Conservation (phyloP, 2,888 invertebrate species). For the Rhimphoctona megacephalus region DNA sequence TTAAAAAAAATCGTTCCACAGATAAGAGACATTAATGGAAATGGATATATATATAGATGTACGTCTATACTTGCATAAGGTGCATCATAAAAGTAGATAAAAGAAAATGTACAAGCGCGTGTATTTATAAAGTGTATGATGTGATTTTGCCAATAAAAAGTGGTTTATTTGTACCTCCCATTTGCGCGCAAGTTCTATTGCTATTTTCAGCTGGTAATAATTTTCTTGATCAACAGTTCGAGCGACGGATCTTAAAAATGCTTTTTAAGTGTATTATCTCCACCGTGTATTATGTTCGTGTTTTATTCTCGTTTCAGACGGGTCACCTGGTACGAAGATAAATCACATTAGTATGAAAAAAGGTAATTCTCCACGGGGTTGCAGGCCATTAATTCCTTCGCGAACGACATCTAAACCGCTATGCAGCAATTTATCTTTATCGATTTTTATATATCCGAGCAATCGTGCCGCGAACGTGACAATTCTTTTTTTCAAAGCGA, state of each 20-base stretch:
- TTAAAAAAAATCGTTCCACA: too few species aligned
- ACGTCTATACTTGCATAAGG: too few species aligned
- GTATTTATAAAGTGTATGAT: neutral
- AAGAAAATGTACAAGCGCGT: too few species aligned
- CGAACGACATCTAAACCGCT: slow-evolving; percentile 61
- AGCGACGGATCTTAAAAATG: slow-evolving; percentile 31
- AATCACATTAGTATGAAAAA: slow-evolving; percentile 59
- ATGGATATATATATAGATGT: too few species aligned
- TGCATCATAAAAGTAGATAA: too few species aligned
- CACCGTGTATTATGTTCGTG: slow-evolving; percentile 26
- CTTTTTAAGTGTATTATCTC: slow-evolving; percentile 20
- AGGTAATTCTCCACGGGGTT: slow-evolving; percentile 52
- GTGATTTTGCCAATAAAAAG: neutral
- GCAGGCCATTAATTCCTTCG: slow-evolving; percentile 64
- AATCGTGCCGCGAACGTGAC: slow-evolving; percentile 41
- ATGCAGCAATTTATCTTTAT: slow-evolving; percentile 66
- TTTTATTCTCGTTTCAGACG: slow-evolving; percentile 46
- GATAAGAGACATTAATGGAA: too few species aligned
- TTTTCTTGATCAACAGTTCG: slow-evolving; percentile 5
- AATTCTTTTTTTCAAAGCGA: slow-evolving; percentile 8
- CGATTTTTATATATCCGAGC: slow-evolving; percentile 60
- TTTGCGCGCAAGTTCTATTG: neutral
- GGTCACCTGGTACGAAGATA: slow-evolving; percentile 57
- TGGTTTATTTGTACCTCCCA: neutral
- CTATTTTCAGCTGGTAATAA: neutral